These are phyloP conservation scores for Melanotaenia parkinsoni DNA, from an alignment of 2,797 vertebrate species.

Conservation along the genomic window DNA sequence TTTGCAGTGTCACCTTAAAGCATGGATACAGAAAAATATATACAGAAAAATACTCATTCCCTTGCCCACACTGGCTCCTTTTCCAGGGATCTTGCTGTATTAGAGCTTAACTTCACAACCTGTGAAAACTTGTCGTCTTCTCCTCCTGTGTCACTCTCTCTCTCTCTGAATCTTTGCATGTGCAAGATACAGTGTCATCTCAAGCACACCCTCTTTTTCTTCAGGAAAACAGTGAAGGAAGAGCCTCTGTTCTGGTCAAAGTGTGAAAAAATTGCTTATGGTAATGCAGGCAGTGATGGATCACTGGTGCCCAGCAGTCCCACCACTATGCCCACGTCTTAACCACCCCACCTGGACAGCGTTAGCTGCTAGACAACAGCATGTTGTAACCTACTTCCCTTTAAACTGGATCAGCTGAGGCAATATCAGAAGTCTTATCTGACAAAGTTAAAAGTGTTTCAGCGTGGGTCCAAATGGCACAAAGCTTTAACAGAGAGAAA, in stretches of 20 bases:
- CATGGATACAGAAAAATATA: not conserved
- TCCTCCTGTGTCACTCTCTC: conserved; percentile 1
- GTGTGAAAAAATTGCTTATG: conserved; percentile 48
- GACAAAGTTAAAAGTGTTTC: not conserved
- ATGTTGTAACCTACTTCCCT: conserved; percentile 12
- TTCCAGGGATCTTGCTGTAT: conserved; percentile 24
- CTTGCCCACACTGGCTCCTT: conserved; percentile 16
- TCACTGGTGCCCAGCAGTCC: conserved; percentile 77
- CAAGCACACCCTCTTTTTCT: conserved; percentile 29
- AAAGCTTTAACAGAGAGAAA: not conserved
- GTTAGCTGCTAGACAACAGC: conserved; percentile 59
- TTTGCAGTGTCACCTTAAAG: conserved; percentile 65
- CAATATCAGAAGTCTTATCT: not conserved
- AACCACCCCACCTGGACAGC: conserved; percentile 73
- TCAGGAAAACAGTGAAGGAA: conserved; percentile 16
- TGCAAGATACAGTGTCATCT: not conserved
- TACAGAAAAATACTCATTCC: conserved; percentile 8
- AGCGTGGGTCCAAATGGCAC: not conserved
- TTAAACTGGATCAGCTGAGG: conserved; percentile 19
- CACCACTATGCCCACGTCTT: conserved; percentile 74
- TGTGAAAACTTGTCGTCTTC: not conserved
- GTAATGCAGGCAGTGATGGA: conserved; percentile 61
- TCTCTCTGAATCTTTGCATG: conserved; percentile 2
- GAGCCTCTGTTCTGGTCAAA: conserved; percentile 57
- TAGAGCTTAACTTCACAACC: conserved; percentile 14